Evolutionary conservation across 2,888 invertebrate species (phyloP).

Genomic region (Hirtodrosophila confusa): DNA sequence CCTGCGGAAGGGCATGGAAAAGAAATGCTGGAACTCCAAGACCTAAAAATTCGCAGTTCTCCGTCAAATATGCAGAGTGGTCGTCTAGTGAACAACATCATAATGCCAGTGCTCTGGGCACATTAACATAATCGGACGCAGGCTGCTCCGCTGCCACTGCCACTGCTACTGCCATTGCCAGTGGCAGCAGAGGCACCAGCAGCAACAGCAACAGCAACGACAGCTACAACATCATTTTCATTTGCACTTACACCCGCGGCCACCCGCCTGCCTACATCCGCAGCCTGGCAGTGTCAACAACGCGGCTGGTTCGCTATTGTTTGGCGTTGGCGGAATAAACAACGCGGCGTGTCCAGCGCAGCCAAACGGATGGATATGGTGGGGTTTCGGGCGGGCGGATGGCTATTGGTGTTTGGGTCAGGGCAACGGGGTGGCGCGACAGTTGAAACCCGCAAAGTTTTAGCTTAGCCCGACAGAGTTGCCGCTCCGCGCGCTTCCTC

Average conservation of each 20-base stretch:
- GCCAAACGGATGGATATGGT: constrained; percentile 32
- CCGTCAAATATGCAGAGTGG: constrained; percentile 73
- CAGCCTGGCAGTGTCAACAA: constrained; percentile 38
- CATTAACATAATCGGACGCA: constrained; percentile 73
- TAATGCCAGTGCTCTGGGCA: constrained; percentile 69
- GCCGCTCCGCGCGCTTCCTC: constrained; percentile 20
- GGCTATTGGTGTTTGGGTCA: not conserved
- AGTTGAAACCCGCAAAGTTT: constrained; percentile 72
- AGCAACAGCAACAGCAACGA: constrained; percentile 17
- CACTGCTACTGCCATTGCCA: constrained; percentile 23
- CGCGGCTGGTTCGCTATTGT: constrained; percentile 62
- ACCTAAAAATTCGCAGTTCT: constrained; percentile 34
- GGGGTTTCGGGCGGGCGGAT: not conserved
- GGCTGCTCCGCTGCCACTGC: constrained; percentile 50
- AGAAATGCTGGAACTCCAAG: constrained; percentile 3
- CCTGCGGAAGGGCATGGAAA: too few species aligned
- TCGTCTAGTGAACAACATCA: constrained; percentile 70
- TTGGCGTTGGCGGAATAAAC: constrained; percentile 74
- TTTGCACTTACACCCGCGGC: constrained; percentile 55
- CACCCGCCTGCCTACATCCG: not conserved
- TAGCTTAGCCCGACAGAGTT: constrained; percentile 52
- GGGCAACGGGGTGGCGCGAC: constrained; percentile 19
- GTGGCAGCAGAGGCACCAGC: constrained; percentile 10
- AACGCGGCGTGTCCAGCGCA: constrained; percentile 72
- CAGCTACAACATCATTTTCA: constrained; percentile 66